phyloP scores from a whole-genome alignment of 2,888 invertebrate genomes.

The Penaeus monodon region DNA sequence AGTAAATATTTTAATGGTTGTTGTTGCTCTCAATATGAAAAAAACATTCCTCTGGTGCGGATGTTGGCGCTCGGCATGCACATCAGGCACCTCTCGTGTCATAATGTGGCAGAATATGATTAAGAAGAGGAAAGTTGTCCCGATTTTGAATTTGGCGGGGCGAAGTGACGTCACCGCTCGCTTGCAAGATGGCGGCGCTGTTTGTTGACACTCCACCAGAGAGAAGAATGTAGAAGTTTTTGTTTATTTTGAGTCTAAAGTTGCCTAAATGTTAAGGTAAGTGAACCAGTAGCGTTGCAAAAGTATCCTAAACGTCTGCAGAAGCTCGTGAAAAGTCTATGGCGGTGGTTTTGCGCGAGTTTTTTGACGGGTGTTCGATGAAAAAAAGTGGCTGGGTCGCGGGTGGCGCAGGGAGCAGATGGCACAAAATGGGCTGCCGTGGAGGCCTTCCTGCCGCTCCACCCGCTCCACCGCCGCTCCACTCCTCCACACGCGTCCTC shows the following conservation, averaged over 20 bases:
- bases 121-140: background rate
- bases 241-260: constrained; percentile 57
- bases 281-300: constrained; percentile 39
- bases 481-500: too few relatives aligned
- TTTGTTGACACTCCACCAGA: constrained; percentile 62
- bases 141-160: constrained; percentile 34
- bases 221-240: constrained; percentile 64
- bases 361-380: constrained; percentile 49
- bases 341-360: constrained; percentile 20
- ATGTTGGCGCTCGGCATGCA: too few relatives aligned
- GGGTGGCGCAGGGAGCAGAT: constrained; percentile 55
- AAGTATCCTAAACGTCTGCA: constrained; percentile 25
- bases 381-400: constrained; percentile 48
- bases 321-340: constrained; percentile 18
- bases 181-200: constrained; percentile 60
- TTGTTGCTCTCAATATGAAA: background rate
- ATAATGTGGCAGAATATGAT: too few relatives aligned
- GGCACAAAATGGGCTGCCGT: constrained; percentile 52
- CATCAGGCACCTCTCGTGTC: too few relatives aligned
- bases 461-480: too few relatives aligned
- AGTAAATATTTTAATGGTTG: background rate
- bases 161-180: constrained; percentile 43
- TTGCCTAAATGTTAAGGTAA: constrained; percentile 64
- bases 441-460: constrained; percentile 4
- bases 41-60: background rate